A percentile compares a stretch with the other conserved stretches of the same genome.
phyloP scores from a whole-genome alignment of 2,888 invertebrate genomes.

The Pollenia griseotomentosa region DNA sequence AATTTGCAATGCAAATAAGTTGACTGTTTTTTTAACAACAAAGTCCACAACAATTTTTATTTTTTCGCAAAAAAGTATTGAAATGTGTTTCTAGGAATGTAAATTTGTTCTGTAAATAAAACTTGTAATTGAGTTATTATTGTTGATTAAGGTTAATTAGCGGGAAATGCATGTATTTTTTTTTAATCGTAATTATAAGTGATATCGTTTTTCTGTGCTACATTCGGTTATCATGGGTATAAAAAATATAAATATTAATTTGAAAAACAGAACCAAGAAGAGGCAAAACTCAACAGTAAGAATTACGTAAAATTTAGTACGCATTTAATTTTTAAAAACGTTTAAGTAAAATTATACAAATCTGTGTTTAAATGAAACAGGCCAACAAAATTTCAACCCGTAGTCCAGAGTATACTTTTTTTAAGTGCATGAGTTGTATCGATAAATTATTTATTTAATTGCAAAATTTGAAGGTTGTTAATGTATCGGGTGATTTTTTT shows the following conservation, averaged over 20 bases:
- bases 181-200: slow-evolving; percentile 8
- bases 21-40: slow-evolving; percentile 24
- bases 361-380: too few species aligned
- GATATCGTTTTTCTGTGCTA: neutral
- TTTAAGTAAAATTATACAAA: too few species aligned
- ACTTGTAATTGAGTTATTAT: slow-evolving; percentile 65
- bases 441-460: too few species aligned
- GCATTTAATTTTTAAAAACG: too few species aligned
- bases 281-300: neutral
- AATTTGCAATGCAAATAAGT: slow-evolving; percentile 56
- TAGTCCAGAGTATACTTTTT: too few species aligned
- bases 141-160: slow-evolving; percentile 55
- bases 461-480: too few species aligned
- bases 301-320: too few species aligned
- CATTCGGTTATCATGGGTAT: neutral
- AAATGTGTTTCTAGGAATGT: neutral
- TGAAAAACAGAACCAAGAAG: neutral
- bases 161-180: slow-evolving; percentile 48
- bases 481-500: too few species aligned
- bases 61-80: slow-evolving; percentile 16
- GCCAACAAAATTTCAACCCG: too few species aligned
- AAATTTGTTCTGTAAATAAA: slow-evolving; percentile 26
- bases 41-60: neutral
- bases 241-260: neutral
- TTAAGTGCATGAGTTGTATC: too few species aligned